Conservation (phyloP, 2,797 vertebrate species). For the Muscicapa comitata region DNA sequence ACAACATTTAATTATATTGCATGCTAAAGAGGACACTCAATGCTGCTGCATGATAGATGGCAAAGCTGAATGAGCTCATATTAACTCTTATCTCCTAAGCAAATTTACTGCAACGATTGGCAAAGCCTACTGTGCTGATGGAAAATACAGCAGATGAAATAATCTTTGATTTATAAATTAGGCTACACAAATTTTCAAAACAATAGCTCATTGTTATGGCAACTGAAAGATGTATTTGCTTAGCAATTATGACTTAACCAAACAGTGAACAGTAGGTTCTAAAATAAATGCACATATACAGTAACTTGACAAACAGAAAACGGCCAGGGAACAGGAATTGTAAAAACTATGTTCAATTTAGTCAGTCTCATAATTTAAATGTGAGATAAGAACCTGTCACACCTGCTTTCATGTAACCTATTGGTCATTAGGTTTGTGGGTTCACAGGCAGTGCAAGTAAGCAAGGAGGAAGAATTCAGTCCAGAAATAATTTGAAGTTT, state of each 20-base stretch:
- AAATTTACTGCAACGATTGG: not conserved
- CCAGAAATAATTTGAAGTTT: not conserved
- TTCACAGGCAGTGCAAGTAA: not conserved
- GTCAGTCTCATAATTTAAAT: not conserved
- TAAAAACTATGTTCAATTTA: not conserved
- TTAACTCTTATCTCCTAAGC: not conserved
- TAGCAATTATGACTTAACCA: not conserved
- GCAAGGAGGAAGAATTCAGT: not conserved
- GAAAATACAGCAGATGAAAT: not conserved
- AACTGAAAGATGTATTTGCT: not conserved
- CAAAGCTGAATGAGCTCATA: not conserved
- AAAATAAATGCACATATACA: not conserved
- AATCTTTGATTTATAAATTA: not conserved
- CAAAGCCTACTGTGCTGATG: not conserved
- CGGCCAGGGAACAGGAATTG: not conserved
- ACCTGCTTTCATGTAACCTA: not conserved
- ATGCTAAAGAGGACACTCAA: not conserved
- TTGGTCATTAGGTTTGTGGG: not conserved
- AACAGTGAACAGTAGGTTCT: not conserved
- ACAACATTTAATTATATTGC: constrained; percentile 4
- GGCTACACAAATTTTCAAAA: not conserved
- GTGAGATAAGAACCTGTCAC: not conserved
- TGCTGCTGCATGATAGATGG: not conserved
- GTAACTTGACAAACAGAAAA: not conserved
- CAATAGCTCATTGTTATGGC: not conserved